Evolutionary conservation across 92 coral and sea anemone species (phyloP), one percentile per base, ranked within the genome.

Genomic region (Metridium senile): DNA sequence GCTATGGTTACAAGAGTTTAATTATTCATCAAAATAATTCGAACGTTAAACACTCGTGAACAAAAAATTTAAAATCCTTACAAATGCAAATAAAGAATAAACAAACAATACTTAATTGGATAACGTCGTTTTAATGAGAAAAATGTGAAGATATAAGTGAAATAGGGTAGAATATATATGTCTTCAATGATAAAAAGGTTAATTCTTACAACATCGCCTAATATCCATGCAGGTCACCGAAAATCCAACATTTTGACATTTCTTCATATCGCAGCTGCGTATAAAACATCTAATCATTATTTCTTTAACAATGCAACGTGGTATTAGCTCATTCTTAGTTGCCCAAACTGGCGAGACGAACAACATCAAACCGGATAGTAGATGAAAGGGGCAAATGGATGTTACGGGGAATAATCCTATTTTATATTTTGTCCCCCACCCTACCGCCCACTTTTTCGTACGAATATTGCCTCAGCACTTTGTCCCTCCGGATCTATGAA

Each of bases 151-250:
- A 39, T 39, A 39, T 4, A 4, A 4, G 49, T 39, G 49, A 39
- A 39, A 39, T 39, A 4, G 49, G 6, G 49, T 4, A 13, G 49
- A 39, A 39, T 6, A 6, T 6, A 6, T 6, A 39, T 39, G 49
- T 39, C 49, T 4, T 39, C 13, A 4, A 4, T 54, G 83, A 81
- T 71, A 73, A 86, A 62, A 59, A 0, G 0, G 22, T 28, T 51
- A 16, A 29, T 81, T 86, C 90, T 86, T 79, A 23, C 47, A 54
- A 68, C 79, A 33, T 53, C 21, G 22, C 57, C 47, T 66, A 59
- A 49, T 52, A 25, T 58, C 51, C 54, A 34, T 17, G 18, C 31
- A 26, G 13, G 27, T 72, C 66, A 33, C 54, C 77, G 47, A 70
- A 70, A 70, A 70, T 47, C 33, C 62, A 54, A 56, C 66, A 27